Evolutionary conservation across 2,797 vertebrate genomes (phyloP).

Genomic region (Pangasius macronema): DNA sequence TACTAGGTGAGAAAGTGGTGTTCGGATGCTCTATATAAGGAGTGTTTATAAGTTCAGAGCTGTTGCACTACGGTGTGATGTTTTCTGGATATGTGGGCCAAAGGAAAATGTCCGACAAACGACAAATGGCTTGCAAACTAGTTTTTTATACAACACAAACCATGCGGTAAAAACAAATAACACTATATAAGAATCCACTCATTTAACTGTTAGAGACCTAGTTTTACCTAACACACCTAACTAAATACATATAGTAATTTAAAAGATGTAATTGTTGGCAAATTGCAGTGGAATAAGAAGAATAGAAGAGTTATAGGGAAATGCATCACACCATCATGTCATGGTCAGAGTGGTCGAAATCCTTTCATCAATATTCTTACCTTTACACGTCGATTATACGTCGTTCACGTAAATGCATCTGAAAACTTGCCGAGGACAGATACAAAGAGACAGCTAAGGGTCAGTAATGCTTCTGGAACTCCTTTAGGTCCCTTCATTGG

Average conservation of each 20-base stretch:
- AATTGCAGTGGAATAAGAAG: no score
- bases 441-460: neutral
- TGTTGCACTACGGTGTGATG: neutral
- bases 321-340: no score
- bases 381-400: neutral
- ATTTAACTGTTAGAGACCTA: neutral
- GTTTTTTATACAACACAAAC: neutral
- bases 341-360: neutral
- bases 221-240: no score
- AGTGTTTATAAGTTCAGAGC: neutral
- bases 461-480: neutral
- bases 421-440: neutral
- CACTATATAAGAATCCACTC: neutral
- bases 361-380: neutral
- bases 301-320: no score
- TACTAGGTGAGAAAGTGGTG: neutral
- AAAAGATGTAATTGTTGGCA: neutral
- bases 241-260: no score
- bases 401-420: neutral
- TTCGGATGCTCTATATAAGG: neutral
- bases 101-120: neutral
- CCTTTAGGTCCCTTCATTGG: neutral
- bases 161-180: neutral
- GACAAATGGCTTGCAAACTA: neutral
- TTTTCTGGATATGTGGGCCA: neutral